phyloP scores from a whole-genome alignment of 2,113 vertebrate species.

The Oenanthe oenanthe region DNA sequence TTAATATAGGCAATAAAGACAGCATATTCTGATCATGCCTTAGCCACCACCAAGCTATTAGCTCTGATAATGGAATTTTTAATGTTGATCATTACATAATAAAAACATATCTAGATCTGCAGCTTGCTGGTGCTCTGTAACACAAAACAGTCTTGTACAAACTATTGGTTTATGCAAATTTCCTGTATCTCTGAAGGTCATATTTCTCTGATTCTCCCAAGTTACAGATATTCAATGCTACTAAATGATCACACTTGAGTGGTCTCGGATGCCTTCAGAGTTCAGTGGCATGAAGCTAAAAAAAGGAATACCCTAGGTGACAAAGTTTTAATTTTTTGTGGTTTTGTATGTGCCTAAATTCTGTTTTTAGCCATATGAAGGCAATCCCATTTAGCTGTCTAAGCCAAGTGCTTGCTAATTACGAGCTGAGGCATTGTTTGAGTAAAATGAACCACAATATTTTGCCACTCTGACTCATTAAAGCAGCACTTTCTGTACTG shows the following conservation, averaged over 20 bases:
- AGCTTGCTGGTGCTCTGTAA: neutral
- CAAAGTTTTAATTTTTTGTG: neutral
- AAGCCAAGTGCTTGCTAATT: neutral
- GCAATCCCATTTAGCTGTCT: neutral
- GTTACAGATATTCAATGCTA: neutral
- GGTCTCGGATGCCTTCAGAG: neutral
- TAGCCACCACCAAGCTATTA: neutral
- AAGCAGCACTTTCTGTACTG: neutral
- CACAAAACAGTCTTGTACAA: neutral
- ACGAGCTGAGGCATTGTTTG: neutral
- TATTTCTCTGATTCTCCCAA: neutral
- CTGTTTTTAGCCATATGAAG: neutral
- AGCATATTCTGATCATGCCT: neutral
- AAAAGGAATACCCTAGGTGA: neutral
- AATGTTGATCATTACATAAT: neutral
- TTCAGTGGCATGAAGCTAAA: neutral
- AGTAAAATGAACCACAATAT: neutral
- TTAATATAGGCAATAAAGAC: neutral
- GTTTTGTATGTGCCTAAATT: neutral
- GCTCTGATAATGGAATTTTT: conserved; percentile 9
- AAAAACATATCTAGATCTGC: neutral
- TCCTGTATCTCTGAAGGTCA: neutral
- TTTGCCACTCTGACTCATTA: neutral
- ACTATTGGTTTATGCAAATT: neutral
- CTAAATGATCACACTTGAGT: neutral